These are phyloP conservation scores for Temnothorax nylanderi DNA, from an alignment of 1,140 invertebrate species.

Conservation along the genomic window DNA sequence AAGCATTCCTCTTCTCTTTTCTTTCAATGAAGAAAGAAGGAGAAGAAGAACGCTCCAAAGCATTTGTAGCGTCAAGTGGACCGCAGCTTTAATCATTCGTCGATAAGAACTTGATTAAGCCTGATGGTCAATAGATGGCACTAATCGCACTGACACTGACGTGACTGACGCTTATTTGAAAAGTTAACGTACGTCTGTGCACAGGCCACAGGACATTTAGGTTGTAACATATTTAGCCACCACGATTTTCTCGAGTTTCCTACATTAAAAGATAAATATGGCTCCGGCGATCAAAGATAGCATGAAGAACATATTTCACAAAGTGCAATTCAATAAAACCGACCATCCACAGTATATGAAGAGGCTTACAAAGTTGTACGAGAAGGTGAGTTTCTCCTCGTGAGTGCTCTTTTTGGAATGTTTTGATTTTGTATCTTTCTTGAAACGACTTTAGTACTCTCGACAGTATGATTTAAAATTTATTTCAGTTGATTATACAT, in stretches of 20 bases:
- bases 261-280: constrained; percentile 19
- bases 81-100: too few species aligned
- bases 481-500: neutral
- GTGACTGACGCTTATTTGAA: constrained; percentile 1
- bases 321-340: constrained; percentile 87
- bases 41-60: too few species aligned
- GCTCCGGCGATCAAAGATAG: neutral
- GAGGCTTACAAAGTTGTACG: constrained; percentile 87
- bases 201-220: too few species aligned
- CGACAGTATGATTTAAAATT: too few species aligned
- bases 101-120: too few species aligned
- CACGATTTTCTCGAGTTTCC: neutral
- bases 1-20: too few species aligned
- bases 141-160: neutral
- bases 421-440: constrained; percentile 21
- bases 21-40: too few species aligned
- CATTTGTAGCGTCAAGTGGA: too few species aligned
- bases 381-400: constrained; percentile 81
- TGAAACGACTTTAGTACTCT: neutral
- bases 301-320: constrained; percentile 85
- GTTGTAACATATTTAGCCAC: too few species aligned
- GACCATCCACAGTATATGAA: constrained; percentile 88
- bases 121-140: neutral
- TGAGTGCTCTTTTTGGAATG: neutral
- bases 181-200: neutral